These are phyloP conservation scores for Chamaetylas fuelleborni DNA, from an alignment of 2,113 vertebrate genomes.

Conservation along the genomic window DNA sequence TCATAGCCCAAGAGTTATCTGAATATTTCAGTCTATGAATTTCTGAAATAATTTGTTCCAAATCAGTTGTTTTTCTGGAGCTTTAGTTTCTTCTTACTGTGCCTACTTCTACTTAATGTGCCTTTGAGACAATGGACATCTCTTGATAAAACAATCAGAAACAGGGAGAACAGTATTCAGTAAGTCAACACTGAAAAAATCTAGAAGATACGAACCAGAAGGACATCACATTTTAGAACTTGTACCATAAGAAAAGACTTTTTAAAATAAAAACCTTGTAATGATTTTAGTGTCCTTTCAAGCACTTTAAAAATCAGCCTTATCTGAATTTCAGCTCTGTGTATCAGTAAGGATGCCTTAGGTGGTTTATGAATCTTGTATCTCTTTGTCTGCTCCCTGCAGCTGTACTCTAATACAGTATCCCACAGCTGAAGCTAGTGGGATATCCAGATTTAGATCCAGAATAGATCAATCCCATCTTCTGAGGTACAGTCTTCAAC, in stretches of 20 bases:
- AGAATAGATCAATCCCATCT: neutral
- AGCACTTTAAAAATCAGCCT: neutral
- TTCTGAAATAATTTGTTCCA: neutral
- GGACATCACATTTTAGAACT: neutral
- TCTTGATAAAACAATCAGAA: neutral
- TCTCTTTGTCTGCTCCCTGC: constrained; percentile 6
- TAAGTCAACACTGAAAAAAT: neutral
- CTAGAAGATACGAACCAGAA: neutral
- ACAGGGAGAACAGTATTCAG: neutral
- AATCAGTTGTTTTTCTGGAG: neutral
- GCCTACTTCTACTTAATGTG: neutral
- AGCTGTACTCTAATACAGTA: neutral
- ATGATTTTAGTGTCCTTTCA: constrained; percentile 14
- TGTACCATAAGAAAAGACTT: neutral
- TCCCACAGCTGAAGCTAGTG: neutral
- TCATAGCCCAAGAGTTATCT: neutral
- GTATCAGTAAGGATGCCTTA: neutral
- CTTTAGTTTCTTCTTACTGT: neutral
- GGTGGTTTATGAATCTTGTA: neutral
- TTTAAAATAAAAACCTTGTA: neutral
- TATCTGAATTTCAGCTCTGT: neutral
- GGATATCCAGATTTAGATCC: neutral
- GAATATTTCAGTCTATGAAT: neutral
- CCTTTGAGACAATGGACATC: neutral
- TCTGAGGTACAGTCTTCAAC: neutral